Evolutionary conservation across 2,113 vertebrate species (phyloP).

Genomic region (Nettapus auritus): DNA sequence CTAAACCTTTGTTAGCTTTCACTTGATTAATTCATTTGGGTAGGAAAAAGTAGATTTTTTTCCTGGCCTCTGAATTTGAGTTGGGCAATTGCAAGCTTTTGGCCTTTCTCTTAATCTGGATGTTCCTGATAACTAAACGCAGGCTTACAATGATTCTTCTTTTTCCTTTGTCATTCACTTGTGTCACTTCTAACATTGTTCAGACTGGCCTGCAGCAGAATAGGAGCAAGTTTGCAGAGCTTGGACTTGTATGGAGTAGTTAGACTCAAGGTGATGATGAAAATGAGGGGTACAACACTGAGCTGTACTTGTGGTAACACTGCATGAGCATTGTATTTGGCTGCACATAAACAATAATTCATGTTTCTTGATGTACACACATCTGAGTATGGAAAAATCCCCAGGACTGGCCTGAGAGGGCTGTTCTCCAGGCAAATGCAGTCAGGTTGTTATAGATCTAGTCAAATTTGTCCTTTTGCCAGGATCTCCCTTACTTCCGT

Average conservation of each 20-base stretch:
- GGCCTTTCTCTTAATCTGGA: neutral
- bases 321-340: neutral
- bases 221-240: fast-evolving
- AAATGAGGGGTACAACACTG: neutral
- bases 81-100: neutral
- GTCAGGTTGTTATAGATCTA: neutral
- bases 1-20: neutral
- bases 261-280: neutral
- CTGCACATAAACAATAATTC: neutral
- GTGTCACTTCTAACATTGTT: neutral
- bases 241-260: neutral
- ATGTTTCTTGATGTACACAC: neutral
- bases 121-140: neutral
- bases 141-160: neutral
- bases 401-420: neutral
- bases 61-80: neutral
- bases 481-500: neutral
- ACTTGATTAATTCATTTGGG: neutral
- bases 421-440: neutral
- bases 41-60: neutral
- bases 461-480: neutral
- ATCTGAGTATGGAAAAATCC: neutral
- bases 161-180: neutral
- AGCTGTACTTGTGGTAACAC: neutral
- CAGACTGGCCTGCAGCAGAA: neutral